Base-by-base conservation (phyloP, 2,888 invertebrate species). In the Homarus gammarus region DNA sequence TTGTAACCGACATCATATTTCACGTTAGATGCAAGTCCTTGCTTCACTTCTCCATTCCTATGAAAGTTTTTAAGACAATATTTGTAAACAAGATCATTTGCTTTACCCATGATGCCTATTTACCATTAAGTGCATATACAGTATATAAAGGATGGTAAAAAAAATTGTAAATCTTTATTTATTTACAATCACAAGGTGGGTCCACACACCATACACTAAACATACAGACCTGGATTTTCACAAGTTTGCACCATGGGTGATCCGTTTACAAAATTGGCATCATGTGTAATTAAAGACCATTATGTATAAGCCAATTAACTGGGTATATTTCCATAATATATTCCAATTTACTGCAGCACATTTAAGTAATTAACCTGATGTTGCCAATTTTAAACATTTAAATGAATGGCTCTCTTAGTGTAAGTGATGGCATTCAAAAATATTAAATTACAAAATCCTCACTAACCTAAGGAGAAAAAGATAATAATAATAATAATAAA, bases 101-200 rank as follows among this genome's bases (percentile, higher is more conserved):
- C n/a, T n/a, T n/a, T n/a, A n/a, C n/a, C n/a, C n/a, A n/a, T n/a
- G n/a, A n/a, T n/a, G n/a, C n/a, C n/a, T n/a, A n/a, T n/a, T n/a
- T n/a, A n/a, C n/a, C n/a, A n/a, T n/a, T n/a, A n/a, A n/a, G n/a
- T n/a, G n/a, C n/a, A n/a, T n/a, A n/a, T n/a, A n/a, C n/a, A n/a
- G 40, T 5, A 6, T 10, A 40, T 8, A 27, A 15, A 8, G 8
- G n/a, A 22, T 5, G n/a, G 15, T n/a, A 38, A 38, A 75, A 10
- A 1, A 40, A n/a, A 44, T 12, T 40, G 44, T 27, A 75, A 75
- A 75, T 49, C 75, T 75, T 18, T 2, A 40, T 75, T 75, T 75
- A 75, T 75, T 75, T 75, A 75, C 75, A 75, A 75, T 75, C 75
- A 75, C 75, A 75, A 44, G 75, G 49, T 3, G 22, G 44, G 44